Percentiles rank a stretch among this genome's conserved stretches.
Conservation (phyloP, 2,888 invertebrate genomes). For the Campopleginae sp. region DNA sequence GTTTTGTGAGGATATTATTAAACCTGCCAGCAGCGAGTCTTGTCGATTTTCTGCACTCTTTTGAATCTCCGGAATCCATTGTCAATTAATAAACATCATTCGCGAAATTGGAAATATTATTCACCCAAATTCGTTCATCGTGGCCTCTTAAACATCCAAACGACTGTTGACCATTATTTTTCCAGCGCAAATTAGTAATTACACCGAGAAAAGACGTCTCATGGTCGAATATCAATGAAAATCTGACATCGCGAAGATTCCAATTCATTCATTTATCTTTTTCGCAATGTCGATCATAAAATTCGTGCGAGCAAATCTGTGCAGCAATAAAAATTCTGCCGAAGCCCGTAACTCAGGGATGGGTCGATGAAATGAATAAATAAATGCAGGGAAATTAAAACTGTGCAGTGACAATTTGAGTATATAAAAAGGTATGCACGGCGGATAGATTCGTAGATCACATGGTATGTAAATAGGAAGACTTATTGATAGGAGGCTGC, state of each 20-base stretch:
- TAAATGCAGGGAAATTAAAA: background rate
- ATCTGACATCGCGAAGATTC: too few relatives aligned
- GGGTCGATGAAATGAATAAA: background rate
- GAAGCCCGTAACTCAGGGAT: background rate
- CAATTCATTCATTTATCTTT: too few relatives aligned
- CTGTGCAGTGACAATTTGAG: background rate
- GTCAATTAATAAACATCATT: background rate
- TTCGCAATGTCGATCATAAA: too few relatives aligned
- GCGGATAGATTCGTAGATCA: background rate
- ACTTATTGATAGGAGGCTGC: constrained; percentile 37
- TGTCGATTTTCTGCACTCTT: constrained; percentile 10
- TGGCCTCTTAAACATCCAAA: background rate
- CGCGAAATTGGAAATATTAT: background rate
- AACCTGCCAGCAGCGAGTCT: constrained; percentile 34
- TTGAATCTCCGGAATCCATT: background rate
- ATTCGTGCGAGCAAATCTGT: too few relatives aligned
- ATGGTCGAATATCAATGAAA: too few relatives aligned
- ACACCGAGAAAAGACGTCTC: too few relatives aligned
- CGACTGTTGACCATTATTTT: background rate
- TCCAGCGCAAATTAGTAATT: too few relatives aligned
- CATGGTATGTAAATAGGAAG: constrained; percentile 18
- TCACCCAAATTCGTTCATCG: background rate
- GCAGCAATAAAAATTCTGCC: too few relatives aligned
- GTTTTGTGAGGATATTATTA: constrained; percentile 65
- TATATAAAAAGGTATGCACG: background rate